Base-by-base conservation (phyloP, 2,113 vertebrate genomes). In the Lepisosteus osseus region DNA sequence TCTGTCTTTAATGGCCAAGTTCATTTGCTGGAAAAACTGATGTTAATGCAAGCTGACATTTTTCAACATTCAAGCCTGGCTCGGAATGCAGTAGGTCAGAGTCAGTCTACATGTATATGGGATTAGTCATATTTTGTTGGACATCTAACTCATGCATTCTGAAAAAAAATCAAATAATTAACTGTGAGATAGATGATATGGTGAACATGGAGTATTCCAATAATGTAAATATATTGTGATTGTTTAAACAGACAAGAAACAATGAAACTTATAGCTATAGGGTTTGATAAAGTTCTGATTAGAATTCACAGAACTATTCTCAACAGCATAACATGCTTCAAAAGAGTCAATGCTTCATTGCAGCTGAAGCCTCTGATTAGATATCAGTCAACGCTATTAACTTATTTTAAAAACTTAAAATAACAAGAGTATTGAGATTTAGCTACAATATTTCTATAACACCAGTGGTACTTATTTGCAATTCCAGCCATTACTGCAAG, bases 21-120 rank as follows among this genome's bases (percentile, higher is more conserved):
- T 59, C 57, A 59, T 59, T 59, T 59, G 57, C 57, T n/a, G 57
- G 12, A 59, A 59, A n/a, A 59, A 59, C 57, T 59, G 57, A 59
- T n/a, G 57, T 59, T 59, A 59, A 59, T n/a, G 12, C 57, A 59
- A 59, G 5, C n/a, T 59, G 57, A 59, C 57, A 59, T 59, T 13
- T 59, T 59, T 59, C 57, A 59, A 59, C 57, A 59, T 59, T 15
- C 57, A 59, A n/a, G 57, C 57, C 57, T 13, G n/a, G 57, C 57
- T 59, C 57, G 2, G 57, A 8, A 14, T 59, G 57, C 57, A 14
- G 57, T 59, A 59, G 57, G 57, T 59, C 57, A 59, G 6, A 59
- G 57, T 59, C 57, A 14, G 5, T 59, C 57, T 59, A 11, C 5
- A 59, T 59, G 57, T 59, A 59, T 13, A 59, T 4, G 14, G 57